These are phyloP conservation scores for Arenaria interpres DNA, from an alignment of 2,113 vertebrate genomes.

Conservation along the genomic window DNA sequence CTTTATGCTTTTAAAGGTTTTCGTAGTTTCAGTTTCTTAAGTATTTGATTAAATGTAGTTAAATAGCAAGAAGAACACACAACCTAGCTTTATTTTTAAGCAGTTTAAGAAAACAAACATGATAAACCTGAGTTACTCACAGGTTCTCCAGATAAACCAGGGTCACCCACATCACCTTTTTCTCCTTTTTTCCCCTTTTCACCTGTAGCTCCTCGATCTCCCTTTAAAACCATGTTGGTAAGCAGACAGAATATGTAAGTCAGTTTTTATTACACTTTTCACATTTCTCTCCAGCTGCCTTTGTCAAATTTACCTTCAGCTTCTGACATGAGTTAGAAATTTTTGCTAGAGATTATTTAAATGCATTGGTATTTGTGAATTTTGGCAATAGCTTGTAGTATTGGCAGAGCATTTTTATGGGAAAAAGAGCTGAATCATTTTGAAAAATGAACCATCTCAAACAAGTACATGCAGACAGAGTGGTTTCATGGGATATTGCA, in stretches of 20 bases:
- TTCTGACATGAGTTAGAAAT: neutral
- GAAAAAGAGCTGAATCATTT: neutral
- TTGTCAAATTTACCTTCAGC: neutral
- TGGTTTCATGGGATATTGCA: neutral
- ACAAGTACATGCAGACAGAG: neutral
- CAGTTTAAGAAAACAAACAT: neutral
- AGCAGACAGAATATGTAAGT: neutral
- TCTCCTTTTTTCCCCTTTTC: constrained; percentile 85
- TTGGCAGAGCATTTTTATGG: neutral
- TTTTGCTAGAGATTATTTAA: neutral
- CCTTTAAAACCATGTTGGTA: constrained; percentile 66
- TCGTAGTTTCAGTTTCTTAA: neutral
- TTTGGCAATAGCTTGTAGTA: neutral
- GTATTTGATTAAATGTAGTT: neutral
- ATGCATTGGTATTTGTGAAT: neutral
- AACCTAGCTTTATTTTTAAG: neutral
- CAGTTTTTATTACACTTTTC: neutral
- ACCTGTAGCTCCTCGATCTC: constrained; percentile 82
- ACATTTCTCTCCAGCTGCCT: neutral
- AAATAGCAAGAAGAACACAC: neutral
- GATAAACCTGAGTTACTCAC: constrained; percentile 71
- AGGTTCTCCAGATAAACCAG: constrained; percentile 79
- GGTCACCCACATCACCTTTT: constrained; percentile 84
- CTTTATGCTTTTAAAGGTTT: neutral
- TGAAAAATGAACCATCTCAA: neutral